Conservation (phyloP, 2,888 invertebrate species). For the Apomyelois bistriatella region DNA sequence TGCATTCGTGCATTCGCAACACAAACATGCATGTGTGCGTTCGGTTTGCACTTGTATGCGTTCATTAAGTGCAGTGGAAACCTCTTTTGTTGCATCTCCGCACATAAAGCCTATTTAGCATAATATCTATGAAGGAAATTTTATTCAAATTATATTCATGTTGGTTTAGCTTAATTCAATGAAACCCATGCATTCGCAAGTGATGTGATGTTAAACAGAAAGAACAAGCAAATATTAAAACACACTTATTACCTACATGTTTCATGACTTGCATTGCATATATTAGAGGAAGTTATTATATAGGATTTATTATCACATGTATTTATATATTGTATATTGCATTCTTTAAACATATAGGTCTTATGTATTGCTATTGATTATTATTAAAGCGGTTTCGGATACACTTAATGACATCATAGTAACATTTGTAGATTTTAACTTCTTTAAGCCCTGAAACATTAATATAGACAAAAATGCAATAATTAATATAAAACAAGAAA, state of each 20-base stretch:
- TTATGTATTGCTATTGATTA: too few relatives aligned
- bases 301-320: too few relatives aligned
- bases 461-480: background rate
- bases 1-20: slow-evolving; percentile 31
- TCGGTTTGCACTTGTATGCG: slow-evolving; percentile 38
- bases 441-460: background rate
- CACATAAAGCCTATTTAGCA: slow-evolving; percentile 8
- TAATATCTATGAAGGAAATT: slow-evolving; percentile 5
- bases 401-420: background rate
- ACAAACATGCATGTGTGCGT: slow-evolving; percentile 37
- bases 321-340: too few relatives aligned
- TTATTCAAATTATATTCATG: background rate
- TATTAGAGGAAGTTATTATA: too few relatives aligned
- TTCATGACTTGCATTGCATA: too few relatives aligned
- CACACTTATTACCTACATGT: too few relatives aligned
- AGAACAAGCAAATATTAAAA: background rate
- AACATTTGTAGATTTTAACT: background rate
- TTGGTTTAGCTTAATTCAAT: slow-evolving; percentile 7
- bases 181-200: background rate
- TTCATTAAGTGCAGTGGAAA: slow-evolving; percentile 48
- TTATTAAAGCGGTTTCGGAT: too few relatives aligned
- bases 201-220: background rate
- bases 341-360: too few relatives aligned
- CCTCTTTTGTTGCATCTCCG: slow-evolving; percentile 21
- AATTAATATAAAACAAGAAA: slow-evolving; percentile 1